Evolutionary conservation across 2,797 vertebrate species (phyloP), one percentile per base, ranked within the genome.

Genomic region (Halcyon leucocephala): DNA sequence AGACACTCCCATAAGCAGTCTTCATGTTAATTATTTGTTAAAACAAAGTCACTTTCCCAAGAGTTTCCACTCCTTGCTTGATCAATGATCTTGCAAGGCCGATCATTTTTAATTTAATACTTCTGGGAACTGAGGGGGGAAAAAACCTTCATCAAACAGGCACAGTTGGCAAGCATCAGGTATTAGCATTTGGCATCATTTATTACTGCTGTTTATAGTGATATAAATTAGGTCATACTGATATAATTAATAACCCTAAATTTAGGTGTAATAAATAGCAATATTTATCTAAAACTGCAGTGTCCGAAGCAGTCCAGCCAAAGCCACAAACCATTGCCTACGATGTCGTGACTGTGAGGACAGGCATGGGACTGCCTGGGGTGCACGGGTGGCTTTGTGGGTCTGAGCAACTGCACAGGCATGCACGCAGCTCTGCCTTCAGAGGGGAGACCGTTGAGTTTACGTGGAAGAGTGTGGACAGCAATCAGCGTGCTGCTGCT

Each of bases 231-330:
- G 83, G 95, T 94, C 97, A 97, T 95, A 95, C 95, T 94, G 95
- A 97, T 98, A 97, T 97, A 97, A 98, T 98, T 98, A 98, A 98
- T 98, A 97, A 97, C 87, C 87, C 86, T 96, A 97, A 97, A 98
- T 97, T 98, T 97, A 97, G 89, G 89, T 86, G 84, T 88, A 97
- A 97, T 97, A 98, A 98, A 98, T 94, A 97, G 95, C 80, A 96
- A 93, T 95, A 89, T 96, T 97, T 97, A 94, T 97, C 90, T 29
- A 25, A 62, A 96, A 78, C 28, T 33, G 81, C 83, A 65, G 55
- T 25, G 64, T 55, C 93, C 92, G 82, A 49, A 51, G 62, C 94
- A 96, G 77, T 67, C 78, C 85, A 93, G 91, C 78, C 86, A 89
- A 96, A 72, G 41, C n/a, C 84, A 92, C 61, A 29, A 39, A 89